Conservation (phyloP, 2,888 invertebrate genomes). For the Oconnorella tubifera region DNA sequence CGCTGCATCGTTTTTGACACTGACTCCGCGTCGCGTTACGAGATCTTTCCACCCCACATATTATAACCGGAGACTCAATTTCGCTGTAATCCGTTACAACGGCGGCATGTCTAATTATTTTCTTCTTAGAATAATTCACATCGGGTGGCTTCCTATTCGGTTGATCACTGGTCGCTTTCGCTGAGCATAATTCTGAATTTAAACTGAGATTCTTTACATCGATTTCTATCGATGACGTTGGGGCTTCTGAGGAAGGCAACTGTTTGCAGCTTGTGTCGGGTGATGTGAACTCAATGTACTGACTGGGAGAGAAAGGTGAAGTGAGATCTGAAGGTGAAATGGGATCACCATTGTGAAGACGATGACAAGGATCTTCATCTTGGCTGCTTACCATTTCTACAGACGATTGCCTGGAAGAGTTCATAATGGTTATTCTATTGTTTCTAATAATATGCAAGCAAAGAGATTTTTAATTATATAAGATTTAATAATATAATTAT, state of each 20-base stretch:
- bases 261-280: not conserved
- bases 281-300: no score
- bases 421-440: no score
- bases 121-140: no score
- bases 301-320: not conserved
- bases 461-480: no score
- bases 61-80: not conserved
- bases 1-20: not conserved
- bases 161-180: not conserved
- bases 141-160: not conserved
- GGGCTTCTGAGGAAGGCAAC: not conserved
- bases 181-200: no score
- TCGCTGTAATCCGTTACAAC: no score
- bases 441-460: no score
- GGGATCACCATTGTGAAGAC: slow-evolving; percentile 1
- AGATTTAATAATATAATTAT: no score
- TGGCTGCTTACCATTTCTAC: slow-evolving; percentile 3
- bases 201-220: no score
- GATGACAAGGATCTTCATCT: slow-evolving; percentile 6
- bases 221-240: not conserved
- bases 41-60: not conserved
- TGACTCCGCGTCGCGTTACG: not conserved
- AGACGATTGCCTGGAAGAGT: slow-evolving; percentile 10
- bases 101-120: no score
- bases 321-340: not conserved